A percentile compares a stretch with the other conserved stretches of the same genome.
Conservation (phyloP, 2,888 invertebrate genomes). For the Euphydryas editha region DNA sequence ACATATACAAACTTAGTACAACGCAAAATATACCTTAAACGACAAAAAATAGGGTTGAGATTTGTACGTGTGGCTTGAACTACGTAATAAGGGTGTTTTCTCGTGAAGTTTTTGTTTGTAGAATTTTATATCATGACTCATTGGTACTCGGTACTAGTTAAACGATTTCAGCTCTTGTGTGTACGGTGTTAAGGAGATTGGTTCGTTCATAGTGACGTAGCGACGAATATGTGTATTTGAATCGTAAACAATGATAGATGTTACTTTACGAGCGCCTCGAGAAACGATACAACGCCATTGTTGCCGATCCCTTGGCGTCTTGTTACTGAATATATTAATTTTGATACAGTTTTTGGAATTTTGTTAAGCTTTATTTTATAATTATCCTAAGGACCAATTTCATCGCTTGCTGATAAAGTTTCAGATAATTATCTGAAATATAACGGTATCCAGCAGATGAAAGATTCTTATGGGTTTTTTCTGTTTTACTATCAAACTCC, state of each 20-base stretch:
- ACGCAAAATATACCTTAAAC: neutral
- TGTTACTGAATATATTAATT: no score
- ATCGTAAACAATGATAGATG: slow-evolving; percentile 8
- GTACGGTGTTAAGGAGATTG: neutral
- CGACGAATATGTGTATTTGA: neutral
- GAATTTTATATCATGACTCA: neutral
- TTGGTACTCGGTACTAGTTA: neutral
- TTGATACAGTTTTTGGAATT: no score
- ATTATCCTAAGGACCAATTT: no score
- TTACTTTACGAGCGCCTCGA: neutral
- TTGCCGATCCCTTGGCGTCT: neutral
- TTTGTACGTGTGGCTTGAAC: neutral
- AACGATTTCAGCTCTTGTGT: neutral
- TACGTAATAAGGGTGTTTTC: neutral
- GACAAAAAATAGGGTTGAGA: neutral
- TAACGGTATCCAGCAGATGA: no score
- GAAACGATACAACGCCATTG: neutral
- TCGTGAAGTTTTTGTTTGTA: neutral
- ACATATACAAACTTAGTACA: no score
- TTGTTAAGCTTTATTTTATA: no score
- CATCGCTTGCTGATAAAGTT: no score
- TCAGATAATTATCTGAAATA: no score
- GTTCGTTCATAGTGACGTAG: neutral
- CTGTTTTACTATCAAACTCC: no score
- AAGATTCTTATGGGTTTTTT: no score